Conservation (phyloP, 1,140 invertebrate genomes). For the Nasonia longicornis region DNA sequence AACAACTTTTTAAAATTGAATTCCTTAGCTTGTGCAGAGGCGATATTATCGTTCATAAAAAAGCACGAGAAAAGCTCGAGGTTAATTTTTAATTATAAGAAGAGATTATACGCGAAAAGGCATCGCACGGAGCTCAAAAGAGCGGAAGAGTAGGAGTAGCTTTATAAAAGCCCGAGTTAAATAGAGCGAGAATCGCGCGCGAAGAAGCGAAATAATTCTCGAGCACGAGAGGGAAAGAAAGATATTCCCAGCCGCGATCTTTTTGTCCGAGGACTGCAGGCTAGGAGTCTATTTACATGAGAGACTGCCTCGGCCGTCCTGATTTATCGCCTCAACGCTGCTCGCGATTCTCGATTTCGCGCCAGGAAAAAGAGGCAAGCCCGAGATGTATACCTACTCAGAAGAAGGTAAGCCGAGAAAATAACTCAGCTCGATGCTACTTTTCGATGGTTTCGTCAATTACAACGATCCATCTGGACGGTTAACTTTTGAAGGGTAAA, state of each 20-base stretch:
- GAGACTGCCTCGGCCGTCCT: conserved; percentile 24
- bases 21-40: no score
- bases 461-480: no score
- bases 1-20: no score
- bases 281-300: conserved; percentile 43
- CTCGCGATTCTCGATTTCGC: conserved; percentile 31
- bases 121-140: no score
- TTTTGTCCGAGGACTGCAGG: conserved; percentile 26
- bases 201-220: conserved; percentile 22
- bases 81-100: conserved; percentile 13
- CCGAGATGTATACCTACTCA: background rate
- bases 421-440: no score
- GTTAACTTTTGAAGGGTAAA: no score
- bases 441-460: no score
- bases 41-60: no score
- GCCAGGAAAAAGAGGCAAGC: background rate
- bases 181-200: background rate
- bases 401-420: no score
- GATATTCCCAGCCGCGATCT: conserved; percentile 3
- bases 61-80: background rate
- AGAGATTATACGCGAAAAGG: background rate
- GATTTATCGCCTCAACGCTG: conserved; percentile 35
- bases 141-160: background rate
- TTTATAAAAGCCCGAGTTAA: conserved; percentile 27
- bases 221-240: background rate